Conservation (phyloP, 1,140 invertebrate species). For the Papilio xuthus region DNA sequence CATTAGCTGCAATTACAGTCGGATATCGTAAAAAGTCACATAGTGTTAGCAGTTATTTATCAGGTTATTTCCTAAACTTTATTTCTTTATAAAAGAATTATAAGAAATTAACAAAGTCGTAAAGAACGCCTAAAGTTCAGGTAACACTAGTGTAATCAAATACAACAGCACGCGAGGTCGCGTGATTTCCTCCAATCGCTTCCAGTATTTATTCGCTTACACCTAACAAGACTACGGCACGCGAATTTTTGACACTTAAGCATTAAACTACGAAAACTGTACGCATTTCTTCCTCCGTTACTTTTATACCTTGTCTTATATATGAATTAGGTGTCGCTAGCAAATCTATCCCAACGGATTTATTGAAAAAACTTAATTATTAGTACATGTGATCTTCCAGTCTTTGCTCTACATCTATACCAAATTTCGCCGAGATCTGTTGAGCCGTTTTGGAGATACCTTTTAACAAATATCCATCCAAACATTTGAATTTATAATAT, state of each 20-base stretch:
- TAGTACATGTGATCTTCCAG: no score
- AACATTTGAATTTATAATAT: no score
- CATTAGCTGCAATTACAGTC: neutral
- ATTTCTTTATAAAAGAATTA: constrained; percentile 14
- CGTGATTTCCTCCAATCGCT: constrained; percentile 32
- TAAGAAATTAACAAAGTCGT: constrained; percentile 28
- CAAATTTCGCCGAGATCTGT: no score
- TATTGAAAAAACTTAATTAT: no score
- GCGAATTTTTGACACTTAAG: constrained; percentile 40
- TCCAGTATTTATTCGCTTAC: constrained; percentile 27
- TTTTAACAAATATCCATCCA: no score
- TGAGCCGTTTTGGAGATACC: no score
- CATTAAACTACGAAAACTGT: constrained; percentile 13
- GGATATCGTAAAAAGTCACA: neutral
- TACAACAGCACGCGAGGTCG: constrained; percentile 44
- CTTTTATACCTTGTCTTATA: neutral
- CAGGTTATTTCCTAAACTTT: neutral
- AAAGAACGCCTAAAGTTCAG: constrained; percentile 31
- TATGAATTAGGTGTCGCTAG: no score
- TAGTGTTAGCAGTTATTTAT: neutral
- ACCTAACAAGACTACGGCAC: constrained; percentile 45
- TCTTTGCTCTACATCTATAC: no score
- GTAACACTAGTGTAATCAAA: constrained; percentile 47
- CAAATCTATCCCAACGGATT: no score
- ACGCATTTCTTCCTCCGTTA: neutral